Evolutionary conservation across 2,888 invertebrate species (phyloP), one percentile per base, ranked within the genome.

Genomic region (Hirtodrosophila duncani): DNA sequence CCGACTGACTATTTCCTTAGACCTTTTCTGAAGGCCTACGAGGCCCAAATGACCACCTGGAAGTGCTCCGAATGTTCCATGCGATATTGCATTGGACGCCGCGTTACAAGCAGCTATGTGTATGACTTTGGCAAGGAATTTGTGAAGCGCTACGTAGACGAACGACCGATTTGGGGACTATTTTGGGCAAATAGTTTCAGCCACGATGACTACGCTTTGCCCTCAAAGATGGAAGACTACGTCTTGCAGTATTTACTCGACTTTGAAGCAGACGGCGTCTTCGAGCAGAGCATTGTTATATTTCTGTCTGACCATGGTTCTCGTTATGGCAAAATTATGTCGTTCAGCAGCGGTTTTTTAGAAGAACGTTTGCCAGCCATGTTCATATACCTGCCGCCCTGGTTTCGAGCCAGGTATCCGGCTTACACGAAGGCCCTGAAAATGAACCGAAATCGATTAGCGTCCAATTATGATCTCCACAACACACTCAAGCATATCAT

Each of bases 1-100:
- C 96, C 96, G 0, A 92, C 93, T 0, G 94, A 95, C 81, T 94
- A 93, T 74, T 95, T 95, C 61, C 88, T 92, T 55, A 88, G 93
- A 36, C 92, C 94, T 0, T 90, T 92, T 58, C 89, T 92, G 53
- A 71, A 91, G 6, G 92, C 92, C 5, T 89, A 91, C 0, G 91
- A 91, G 81, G 87, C 85, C 21, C 86, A 88, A 3, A 4, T 72
- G 55, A 7, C 46, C 0, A 21, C 7, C 0, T 65, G 44, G 49
- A 16, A 36, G 5, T 72, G 80, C 29, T n/a, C 2, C 0, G 26
- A 43, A 0, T 72, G 80, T 41, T 87, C 83, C 30, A 2, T 49
- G 21, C 14, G 5, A 0, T 91, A 87, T 46, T 91, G 91, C 69
- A 84, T 90, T 0, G 91, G 91, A 0, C 89, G 90, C 0, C 87